A percentile compares a stretch with the other conserved stretches of the same genome.
These are phyloP conservation scores for Mythimna pallens DNA, from an alignment of 2,888 invertebrate species.

Conservation along the genomic window DNA sequence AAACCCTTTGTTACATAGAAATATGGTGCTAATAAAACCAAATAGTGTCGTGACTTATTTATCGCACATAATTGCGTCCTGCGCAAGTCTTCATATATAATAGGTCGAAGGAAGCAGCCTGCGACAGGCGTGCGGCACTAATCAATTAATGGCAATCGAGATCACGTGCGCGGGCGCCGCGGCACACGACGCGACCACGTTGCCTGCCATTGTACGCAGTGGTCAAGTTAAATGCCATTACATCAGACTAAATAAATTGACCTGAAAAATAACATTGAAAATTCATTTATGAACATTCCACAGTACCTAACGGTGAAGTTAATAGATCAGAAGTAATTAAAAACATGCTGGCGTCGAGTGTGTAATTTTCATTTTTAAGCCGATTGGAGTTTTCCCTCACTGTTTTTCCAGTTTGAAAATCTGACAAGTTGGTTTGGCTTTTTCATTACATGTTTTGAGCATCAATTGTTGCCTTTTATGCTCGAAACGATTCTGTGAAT, in stretches of 20 bases:
- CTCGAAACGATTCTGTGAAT: slow-evolving; percentile 38
- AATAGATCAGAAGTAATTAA: slow-evolving; percentile 23
- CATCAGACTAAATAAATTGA: slow-evolving; percentile 50
- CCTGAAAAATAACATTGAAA: slow-evolving; percentile 41
- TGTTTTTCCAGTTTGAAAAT: slow-evolving; percentile 9
- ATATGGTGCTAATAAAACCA: slow-evolving; percentile 11
- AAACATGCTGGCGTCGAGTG: slow-evolving; percentile 11
- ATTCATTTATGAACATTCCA: slow-evolving; percentile 34
- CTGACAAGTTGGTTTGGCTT: slow-evolving; percentile 2
- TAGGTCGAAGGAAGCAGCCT: slow-evolving; percentile 57
- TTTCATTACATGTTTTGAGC: slow-evolving; percentile 19
- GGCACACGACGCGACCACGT: slow-evolving; percentile 69
- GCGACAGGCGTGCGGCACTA: slow-evolving; percentile 77
- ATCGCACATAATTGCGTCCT: slow-evolving; percentile 35
- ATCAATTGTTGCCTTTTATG: slow-evolving; percentile 29
- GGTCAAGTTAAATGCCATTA: slow-evolving; percentile 42
- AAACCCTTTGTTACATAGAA: slow-evolving; percentile 21
- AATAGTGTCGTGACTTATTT: slow-evolving; percentile 29
- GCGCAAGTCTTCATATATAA: slow-evolving; percentile 40
- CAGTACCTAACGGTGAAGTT: neutral
- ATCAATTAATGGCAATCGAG: slow-evolving; percentile 83
- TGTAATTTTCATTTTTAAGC: slow-evolving; percentile 21
- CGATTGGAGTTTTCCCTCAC: slow-evolving; percentile 3
- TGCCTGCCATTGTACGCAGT: slow-evolving; percentile 53
- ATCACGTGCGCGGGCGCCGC: slow-evolving; percentile 72